A percentile compares a stretch with the other conserved stretches of the same genome.
These are phyloP conservation scores for Empis stercorea DNA, from an alignment of 2,888 invertebrate genomes.

Conservation along the genomic window DNA sequence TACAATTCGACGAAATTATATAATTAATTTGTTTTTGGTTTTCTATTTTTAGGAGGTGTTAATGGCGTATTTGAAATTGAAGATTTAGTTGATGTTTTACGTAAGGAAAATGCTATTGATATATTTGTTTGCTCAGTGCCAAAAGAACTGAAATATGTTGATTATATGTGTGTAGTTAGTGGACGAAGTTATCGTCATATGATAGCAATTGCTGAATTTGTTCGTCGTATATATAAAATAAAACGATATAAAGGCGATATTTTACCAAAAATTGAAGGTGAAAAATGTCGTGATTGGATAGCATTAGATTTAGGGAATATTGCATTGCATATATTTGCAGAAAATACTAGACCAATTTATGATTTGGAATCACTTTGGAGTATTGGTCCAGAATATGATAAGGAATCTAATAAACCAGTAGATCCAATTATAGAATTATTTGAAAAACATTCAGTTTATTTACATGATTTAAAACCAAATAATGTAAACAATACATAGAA, in stretches of 20 bases:
- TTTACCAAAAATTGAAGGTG: slow-evolving; percentile 67
- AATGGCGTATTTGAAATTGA: slow-evolving; percentile 80
- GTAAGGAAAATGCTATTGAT: slow-evolving; percentile 63
- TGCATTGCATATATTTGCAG: slow-evolving; percentile 74
- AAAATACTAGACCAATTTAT: slow-evolving; percentile 53
- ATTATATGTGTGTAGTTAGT: slow-evolving; percentile 71
- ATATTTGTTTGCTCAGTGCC: slow-evolving; percentile 73
- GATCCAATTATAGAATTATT: slow-evolving; percentile 51
- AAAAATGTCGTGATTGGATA: slow-evolving; percentile 66
- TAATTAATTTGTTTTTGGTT: too few relatives aligned
- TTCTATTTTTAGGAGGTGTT: slow-evolving; percentile 50
- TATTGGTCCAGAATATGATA: slow-evolving; percentile 70
- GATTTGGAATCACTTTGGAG: slow-evolving; percentile 89
- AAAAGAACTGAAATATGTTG: slow-evolving; percentile 60
- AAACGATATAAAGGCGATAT: slow-evolving; percentile 50
- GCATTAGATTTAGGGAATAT: slow-evolving; percentile 90
- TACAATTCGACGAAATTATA: too few relatives aligned
- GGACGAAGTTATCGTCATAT: slow-evolving; percentile 64
- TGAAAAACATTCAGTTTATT: slow-evolving; percentile 51
- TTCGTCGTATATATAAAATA: slow-evolving; percentile 61
- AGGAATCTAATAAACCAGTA: slow-evolving; percentile 45
- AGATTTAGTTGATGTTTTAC: slow-evolving; percentile 64
- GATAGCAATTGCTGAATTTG: slow-evolving; percentile 58
- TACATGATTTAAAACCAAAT: slow-evolving; percentile 46
- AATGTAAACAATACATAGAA: background rate